Conservation (phyloP, 2,888 invertebrate species). For the Yponomeuta sedellus region DNA sequence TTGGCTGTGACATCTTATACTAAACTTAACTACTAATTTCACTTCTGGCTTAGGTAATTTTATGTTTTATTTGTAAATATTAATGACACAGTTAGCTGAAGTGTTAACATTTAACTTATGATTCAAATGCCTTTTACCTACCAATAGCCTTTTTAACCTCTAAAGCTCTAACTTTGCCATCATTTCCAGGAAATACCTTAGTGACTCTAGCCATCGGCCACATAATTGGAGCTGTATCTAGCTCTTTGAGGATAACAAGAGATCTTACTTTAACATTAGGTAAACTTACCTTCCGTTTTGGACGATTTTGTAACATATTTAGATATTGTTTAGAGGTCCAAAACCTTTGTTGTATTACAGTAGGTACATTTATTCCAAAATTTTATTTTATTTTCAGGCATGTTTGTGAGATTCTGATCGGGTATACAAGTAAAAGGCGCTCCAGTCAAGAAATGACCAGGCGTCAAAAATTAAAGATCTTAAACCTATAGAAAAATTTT, state of each 20-base stretch:
- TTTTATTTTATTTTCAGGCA: slow-evolving; percentile 20
- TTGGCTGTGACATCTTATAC: too few species aligned
- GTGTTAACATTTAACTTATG: not conserved
- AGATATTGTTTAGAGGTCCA: slow-evolving; percentile 22
- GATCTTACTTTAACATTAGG: too few species aligned
- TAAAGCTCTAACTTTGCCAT: slow-evolving; percentile 14
- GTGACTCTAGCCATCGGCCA: slow-evolving; percentile 15
- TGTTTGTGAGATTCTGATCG: slow-evolving; percentile 23
- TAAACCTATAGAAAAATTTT: too few species aligned
- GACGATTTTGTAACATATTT: too few species aligned
- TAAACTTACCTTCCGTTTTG: too few species aligned
- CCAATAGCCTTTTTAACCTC: slow-evolving; percentile 14
- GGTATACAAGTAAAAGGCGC: slow-evolving; percentile 20
- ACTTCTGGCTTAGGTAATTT: too few species aligned
- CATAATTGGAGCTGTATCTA: not conserved
- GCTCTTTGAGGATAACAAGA: not conserved
- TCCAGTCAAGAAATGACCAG: slow-evolving; percentile 33
- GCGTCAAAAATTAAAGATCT: slow-evolving; percentile 26
- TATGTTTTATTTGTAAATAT: too few species aligned
- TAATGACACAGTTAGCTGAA: too few species aligned
- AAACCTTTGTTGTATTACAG: slow-evolving; percentile 21
- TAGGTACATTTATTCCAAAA: slow-evolving; percentile 18
- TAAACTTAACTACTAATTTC: too few species aligned
- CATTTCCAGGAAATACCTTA: slow-evolving; percentile 13
- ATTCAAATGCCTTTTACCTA: not conserved